Base-by-base conservation (phyloP, 1,140 invertebrate genomes). In the Ganaspis sp. region DNA sequence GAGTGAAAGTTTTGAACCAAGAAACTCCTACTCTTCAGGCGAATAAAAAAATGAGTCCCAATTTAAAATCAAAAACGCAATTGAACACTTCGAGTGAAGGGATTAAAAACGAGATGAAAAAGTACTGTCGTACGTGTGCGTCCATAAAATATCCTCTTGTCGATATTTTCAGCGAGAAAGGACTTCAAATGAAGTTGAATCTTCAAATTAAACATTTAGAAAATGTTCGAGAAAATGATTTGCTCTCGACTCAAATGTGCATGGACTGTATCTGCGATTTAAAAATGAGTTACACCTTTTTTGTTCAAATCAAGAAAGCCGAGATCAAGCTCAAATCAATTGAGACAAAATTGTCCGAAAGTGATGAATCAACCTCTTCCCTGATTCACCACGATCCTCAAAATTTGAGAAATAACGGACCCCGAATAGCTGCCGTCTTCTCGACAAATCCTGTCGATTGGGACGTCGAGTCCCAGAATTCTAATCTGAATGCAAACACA, bases 211-310 rank as follows among this genome's bases (percentile, higher is more conserved):
- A 87, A 79, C 90, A 91, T 74, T 77, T 91, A 8, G 88, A 90
- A 70, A 78, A 89, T 8, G 90, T 91, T 26, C 77, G 86, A 77
- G 73, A 86, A 19, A 58, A 84, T 15, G 85, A 90, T 45, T 89
- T 85, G 58, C 78, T 90, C 9, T 87, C 89, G 0, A 91, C 90
- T 19, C 88, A 90, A 78, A 90, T 91, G 86, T 91, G 90, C 42
- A 91, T 91, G 89, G 90, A 91, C 34, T 91, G 90, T 69, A 91
- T 91, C 11, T 90, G 88, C 42, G 90, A 91, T 78, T 78, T 91
- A 9, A 90, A 88, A 81, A 90, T 90, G 87, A 91, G 90, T 80
- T 91, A 91, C 70, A 91, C 90, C 76, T 91, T 91, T 85, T 91
- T 91, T 26, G 87, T 91, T 85, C 90, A 91, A 70, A 91, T 91